A percentile compares a stretch with the other conserved stretches of the same genome.
Evolutionary conservation across 1,140 invertebrate genomes (phyloP).

Genomic region (Berghia stephanieae): DNA sequence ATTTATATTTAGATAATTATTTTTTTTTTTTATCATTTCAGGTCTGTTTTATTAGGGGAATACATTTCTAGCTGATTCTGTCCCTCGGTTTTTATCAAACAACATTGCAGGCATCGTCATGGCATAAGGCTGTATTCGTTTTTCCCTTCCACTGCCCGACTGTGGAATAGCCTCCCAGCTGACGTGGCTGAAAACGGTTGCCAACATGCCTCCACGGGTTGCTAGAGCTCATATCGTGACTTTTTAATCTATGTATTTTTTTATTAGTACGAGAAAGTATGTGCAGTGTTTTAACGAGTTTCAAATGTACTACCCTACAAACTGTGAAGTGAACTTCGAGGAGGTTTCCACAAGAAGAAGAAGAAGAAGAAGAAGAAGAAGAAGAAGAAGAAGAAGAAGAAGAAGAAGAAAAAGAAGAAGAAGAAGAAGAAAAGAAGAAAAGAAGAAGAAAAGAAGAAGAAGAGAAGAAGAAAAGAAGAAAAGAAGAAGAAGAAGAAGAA

Average conservation of each 20-base stretch:
- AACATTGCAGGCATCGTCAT: too few relatives aligned
- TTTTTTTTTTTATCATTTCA: too few relatives aligned
- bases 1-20: too few relatives aligned
- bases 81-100: too few relatives aligned
- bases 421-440: not conserved
- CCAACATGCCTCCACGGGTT: not conserved
- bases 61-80: too few relatives aligned
- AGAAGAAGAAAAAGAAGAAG: conserved; percentile 12
- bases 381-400: conserved; percentile 2
- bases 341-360: conserved; percentile 6
- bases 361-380: conserved; percentile 10
- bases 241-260: too few relatives aligned
- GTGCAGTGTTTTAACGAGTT: not conserved
- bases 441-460: not conserved
- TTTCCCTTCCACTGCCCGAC: too few relatives aligned
- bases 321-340: not conserved
- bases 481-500: conserved; percentile 16
- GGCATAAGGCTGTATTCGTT: too few relatives aligned
- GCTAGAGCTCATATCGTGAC: too few relatives aligned
- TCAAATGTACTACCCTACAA: not conserved
- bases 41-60: too few relatives aligned
- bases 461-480: not conserved
- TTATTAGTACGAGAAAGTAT: too few relatives aligned
- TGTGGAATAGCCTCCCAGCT: not conserved
- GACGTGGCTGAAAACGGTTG: not conserved